Conservation (phyloP, 1,140 invertebrate genomes). For the Oreohelix idahoensis region DNA sequence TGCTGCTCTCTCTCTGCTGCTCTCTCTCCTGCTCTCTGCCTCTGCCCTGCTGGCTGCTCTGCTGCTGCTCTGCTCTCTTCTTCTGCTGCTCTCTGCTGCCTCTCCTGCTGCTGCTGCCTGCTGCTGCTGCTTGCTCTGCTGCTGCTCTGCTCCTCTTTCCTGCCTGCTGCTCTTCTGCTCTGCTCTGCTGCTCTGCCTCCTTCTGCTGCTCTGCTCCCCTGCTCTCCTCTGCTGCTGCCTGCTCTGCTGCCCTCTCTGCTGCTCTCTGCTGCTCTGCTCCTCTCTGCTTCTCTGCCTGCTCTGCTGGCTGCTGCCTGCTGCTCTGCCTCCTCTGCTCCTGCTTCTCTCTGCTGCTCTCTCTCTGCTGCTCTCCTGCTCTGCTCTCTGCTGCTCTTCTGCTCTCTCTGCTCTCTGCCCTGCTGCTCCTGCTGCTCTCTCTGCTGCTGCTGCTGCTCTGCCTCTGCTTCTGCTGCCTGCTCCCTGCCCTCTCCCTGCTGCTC, state of each 20-base stretch:
- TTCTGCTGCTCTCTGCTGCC: not conserved
- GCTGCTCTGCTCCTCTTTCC: not conserved
- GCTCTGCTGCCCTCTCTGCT: not conserved
- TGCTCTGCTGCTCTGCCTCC: not conserved
- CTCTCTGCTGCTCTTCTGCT: not conserved
- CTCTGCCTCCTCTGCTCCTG: not conserved
- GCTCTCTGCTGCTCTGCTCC: not conserved
- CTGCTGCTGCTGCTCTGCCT: not conserved
- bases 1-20: not conserved
- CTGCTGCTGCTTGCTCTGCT: not conserved
- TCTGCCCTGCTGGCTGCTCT: not conserved
- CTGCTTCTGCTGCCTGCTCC: not conserved
- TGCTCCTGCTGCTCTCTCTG: not conserved
- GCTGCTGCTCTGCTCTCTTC: not conserved
- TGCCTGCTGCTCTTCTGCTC: not conserved
- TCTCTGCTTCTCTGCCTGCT: not conserved
- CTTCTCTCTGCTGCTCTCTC: not conserved
- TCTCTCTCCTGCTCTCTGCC: not conserved
- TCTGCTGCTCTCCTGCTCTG: not conserved
- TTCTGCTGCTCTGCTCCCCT: not conserved
- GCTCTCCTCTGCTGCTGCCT: not conserved
- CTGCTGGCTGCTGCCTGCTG: not conserved
- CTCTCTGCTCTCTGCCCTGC: not conserved
- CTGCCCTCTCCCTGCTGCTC: not conserved
- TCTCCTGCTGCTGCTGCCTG: not conserved